Evolutionary conservation across 2,888 invertebrate genomes (phyloP), one percentile per base, ranked within the genome.

Genomic region (Hypsopygia costalis): DNA sequence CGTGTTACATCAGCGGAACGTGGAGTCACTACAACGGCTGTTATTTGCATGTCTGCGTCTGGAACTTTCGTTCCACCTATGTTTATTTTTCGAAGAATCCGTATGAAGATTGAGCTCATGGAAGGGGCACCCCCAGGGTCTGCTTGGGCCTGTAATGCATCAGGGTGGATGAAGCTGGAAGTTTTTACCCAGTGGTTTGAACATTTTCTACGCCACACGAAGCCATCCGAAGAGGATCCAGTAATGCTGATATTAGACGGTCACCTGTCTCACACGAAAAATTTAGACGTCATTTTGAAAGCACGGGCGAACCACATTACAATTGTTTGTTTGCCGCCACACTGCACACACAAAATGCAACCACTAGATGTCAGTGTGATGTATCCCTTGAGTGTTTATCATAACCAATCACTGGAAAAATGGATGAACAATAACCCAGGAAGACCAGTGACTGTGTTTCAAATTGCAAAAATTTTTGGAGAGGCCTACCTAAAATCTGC

Each of bases 241-340:
- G 63, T 63, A 7, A 42, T 74, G 4, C 42, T 72, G 30, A 46
- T 76, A 9, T 43, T 74, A 9, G 69, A 79, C 52, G 68, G 68
- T 1, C 69, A 77, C 43, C 43, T 53, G 2, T 58, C 62, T 20
- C 54, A 54, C 37, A 69, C 62, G 3, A 67, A 66, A 55, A 69
- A 75, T 45, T 42, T 64, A 3, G 46, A 58, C 6, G 48, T 65
- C 3, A 43, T 69, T 22, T 44, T 51, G 27, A 49, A 55, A 36
- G 63, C 62, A 9, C 31, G 41, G 11, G 45, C 49, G 25, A 60
- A 59, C 44, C 36, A 50, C 35, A 57, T 68, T 3, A 48, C 53
- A 10, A 52, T 82, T 12, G 32, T 78, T 1, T 71, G 69, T 36
- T 46, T 68, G 22, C 69, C 66, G 9, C 62, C 64, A 22, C 54